Base-by-base conservation (phyloP, 2,888 invertebrate species). In the Abrostola tripartita region DNA sequence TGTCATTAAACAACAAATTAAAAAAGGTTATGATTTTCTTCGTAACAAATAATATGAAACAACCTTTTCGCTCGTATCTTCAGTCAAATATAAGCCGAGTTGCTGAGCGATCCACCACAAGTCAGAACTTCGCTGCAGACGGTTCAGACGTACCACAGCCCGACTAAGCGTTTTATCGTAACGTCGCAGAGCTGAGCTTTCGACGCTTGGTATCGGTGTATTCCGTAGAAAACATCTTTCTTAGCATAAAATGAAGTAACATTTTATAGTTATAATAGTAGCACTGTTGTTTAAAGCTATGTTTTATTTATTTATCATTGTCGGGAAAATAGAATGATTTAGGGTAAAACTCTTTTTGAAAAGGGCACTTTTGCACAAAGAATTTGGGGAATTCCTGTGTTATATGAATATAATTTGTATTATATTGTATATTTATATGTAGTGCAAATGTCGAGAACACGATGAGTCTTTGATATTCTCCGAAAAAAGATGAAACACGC, bases 81-180 rank as follows among this genome's bases (percentile, higher is more conserved):
- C 52, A 10, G 53, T 53, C 41, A 49, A 35, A n/a, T 57, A 41
- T 37, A 53, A 68, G 67, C 12, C 74, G 70, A 36, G 78, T 79
- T 82, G 76, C 78, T 79, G 79, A 83, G 85, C 79, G 81, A 85
- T 80, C 76, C 69, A 71, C 82, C 83, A 79, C 85, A 87, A 88
- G 81, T 83, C 79, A 73, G 69, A 83, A 88, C 85, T 89, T 87
- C 79, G 75, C 80, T 82, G 63, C 40, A 14, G 63, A 56, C 60
- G 52, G 54, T 61, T 71, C 76, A 84, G 86, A 83, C 82, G 86
- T 83, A 84, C 87, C 86, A 83, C 89, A 85, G 85, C 81, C 85
- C 84, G 84, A 90, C 89, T 93, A 92, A 93, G 93, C 92, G 90
- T 90, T 93, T 93, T 93, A 94, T 94, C 93, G 90, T 81, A 78